Evolutionary conservation across 2,888 invertebrate species (phyloP).

Genomic region (Caenorhabditis panamensis): DNA sequence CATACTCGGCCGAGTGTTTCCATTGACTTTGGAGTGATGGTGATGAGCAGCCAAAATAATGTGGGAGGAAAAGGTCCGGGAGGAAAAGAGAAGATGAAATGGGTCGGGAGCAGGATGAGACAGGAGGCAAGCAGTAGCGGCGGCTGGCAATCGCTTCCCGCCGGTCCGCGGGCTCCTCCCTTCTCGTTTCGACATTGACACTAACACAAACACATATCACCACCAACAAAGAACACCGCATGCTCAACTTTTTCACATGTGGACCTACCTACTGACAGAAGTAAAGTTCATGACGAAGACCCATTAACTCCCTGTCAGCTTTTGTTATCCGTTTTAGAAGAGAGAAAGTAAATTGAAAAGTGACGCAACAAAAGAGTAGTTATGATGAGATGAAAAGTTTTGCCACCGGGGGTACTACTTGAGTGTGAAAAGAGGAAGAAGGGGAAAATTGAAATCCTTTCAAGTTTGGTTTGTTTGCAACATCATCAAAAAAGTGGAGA

Average conservation of each 20-base stretch:
- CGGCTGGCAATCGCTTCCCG: constrained; percentile 43
- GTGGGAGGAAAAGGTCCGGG: constrained; percentile 20
- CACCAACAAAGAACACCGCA: constrained; percentile 50
- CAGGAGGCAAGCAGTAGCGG: constrained; percentile 48
- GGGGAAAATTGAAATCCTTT: constrained; percentile 8
- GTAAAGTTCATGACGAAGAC: constrained; percentile 21
- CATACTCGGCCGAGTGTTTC: constrained; percentile 68
- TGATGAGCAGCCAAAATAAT: constrained; percentile 47
- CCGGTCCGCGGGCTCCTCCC: constrained; percentile 49
- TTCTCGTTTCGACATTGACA: constrained; percentile 54
- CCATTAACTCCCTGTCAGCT: background rate
- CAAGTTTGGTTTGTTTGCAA: constrained; percentile 5
- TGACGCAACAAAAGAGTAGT: constrained; percentile 36
- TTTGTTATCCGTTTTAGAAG: constrained; percentile 24
- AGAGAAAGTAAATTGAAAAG: constrained; percentile 10
- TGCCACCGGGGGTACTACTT: background rate
- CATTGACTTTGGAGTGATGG: constrained; percentile 43
- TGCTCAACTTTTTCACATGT: constrained; percentile 37
- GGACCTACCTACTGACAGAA: constrained; percentile 3
- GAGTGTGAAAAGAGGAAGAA: background rate
- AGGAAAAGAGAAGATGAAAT: constrained; percentile 36
- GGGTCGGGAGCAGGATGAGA: constrained; percentile 34
- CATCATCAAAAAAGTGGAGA: constrained; percentile 9
- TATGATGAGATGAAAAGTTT: constrained; percentile 9
- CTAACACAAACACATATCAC: constrained; percentile 61